Evolutionary conservation across 2,113 vertebrate species (phyloP).

Genomic region (Varanus salvator): DNA sequence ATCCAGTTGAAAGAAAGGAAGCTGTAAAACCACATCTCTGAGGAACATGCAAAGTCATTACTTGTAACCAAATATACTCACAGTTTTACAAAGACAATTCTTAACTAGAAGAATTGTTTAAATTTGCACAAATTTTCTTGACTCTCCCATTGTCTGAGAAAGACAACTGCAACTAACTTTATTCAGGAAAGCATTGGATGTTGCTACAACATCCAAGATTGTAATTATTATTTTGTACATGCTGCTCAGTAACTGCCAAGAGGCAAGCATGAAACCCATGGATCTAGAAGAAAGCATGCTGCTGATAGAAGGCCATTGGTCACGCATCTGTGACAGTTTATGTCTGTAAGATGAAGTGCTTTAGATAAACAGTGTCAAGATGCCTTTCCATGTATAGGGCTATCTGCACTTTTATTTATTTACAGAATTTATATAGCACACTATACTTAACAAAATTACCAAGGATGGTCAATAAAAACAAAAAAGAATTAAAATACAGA

Average conservation of each 20-base stretch:
- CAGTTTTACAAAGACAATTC: slow-evolving; percentile 48
- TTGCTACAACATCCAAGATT: neutral
- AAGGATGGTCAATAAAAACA: no score
- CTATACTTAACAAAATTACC: no score
- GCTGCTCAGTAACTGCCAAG: neutral
- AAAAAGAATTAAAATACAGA: no score
- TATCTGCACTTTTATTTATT: neutral
- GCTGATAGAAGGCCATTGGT: neutral
- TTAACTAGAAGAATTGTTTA: slow-evolving; percentile 39
- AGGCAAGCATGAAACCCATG: neutral
- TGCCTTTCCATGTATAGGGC: neutral
- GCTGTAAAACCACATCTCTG: slow-evolving; percentile 11
- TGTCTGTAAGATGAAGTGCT: neutral
- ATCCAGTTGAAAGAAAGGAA: slow-evolving; percentile 49
- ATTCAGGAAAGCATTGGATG: neutral
- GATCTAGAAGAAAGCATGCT: neutral
- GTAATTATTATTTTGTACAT: neutral
- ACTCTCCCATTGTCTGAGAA: neutral
- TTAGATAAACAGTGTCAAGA: neutral
- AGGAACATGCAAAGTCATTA: slow-evolving; percentile 21
- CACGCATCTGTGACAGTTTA: neutral
- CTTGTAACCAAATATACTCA: slow-evolving; percentile 42
- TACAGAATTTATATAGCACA: no score
- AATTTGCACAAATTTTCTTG: neutral
- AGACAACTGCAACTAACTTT: neutral